Base-by-base conservation (phyloP, 2,888 invertebrate genomes). In the Balanococcus diminutus region DNA sequence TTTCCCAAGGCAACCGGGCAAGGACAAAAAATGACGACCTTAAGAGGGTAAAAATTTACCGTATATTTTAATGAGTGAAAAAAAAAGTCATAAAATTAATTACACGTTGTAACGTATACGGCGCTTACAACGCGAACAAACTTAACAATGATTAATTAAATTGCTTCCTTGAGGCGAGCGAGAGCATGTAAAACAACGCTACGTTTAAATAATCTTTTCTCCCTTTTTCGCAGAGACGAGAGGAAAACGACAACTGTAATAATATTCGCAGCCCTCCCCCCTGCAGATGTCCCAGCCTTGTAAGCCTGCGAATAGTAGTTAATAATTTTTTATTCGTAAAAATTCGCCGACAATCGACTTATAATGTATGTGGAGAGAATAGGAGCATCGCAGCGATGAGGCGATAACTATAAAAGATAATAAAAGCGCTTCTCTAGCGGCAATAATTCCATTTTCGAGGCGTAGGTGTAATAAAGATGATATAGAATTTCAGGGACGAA, bases 401-500 rank as follows among this genome's bases (percentile, higher is more conserved):
- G 75, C 46, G 85, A 84, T 85, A 79, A 85, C 85, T 85, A 85
- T 85, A 85, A 85, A 85, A 85, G 79, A 85, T 79, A 85, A 85
- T 85, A 85, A 85, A 85, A 85, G 85, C 32, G 85, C 75, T 85
- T 85, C 72, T 79, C 79, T 31, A 42, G 75, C 72, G 79, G 85
- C 85, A 85, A 85, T 85, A 85, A 85, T 85, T 85, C 79, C 85
- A 72, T 84, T 84, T 85, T 42, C 42, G 42, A 85, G 85, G 79
- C 85, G 85, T 85, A 85, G 85, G 85, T 85, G 85, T 85, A 85
- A 85, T 85, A 85, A 85, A 85, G 85, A 75, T 42, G 85, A 82
- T 82, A 36, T 83, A 83, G 83, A 83, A 83, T 83, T 83, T 83
- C 82, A 56, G 28, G 31, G 46, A 28, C 46, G 82, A 9, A 51